Percentiles rank a stretch among this genome's conserved stretches.
phyloP scores from a whole-genome alignment of 2,888 invertebrate genomes.

The Heterodera filipjevi region DNA sequence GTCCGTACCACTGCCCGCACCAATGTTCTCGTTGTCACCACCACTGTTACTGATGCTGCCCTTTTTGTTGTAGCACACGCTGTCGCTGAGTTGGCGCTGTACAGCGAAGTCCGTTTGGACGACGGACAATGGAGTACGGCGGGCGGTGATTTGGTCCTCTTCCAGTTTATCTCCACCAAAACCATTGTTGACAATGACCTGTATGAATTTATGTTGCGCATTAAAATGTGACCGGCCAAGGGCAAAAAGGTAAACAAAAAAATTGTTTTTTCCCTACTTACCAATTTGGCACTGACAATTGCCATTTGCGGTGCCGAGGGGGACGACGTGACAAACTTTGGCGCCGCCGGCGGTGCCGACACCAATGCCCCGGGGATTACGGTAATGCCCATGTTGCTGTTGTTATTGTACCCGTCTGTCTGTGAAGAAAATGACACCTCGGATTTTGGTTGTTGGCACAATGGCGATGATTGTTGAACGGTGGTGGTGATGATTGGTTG shows the following conservation, averaged over 20 bases:
- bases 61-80: not conserved
- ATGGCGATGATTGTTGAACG: not conserved
- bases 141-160: not conserved
- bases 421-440: not conserved
- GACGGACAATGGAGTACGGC: not conserved
- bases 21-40: not conserved
- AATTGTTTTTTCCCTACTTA: not conserved
- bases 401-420: not conserved
- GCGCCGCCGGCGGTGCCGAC: too few relatives aligned
- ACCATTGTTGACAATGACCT: not conserved
- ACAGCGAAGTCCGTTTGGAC: not conserved
- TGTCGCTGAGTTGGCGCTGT: constrained; percentile 7
- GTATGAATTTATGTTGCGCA: not conserved
- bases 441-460: not conserved
- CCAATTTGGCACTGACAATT: not conserved
- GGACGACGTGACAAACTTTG: not conserved
- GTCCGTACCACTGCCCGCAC: not conserved
- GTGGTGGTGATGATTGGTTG: not conserved
- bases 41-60: not conserved
- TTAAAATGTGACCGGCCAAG: not conserved
- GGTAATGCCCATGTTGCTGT: not conserved
- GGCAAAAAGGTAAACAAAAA: too few relatives aligned
- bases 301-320: not conserved
- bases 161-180: not conserved
- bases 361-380: too few relatives aligned